These are phyloP conservation scores for Dermolepida albohirtum DNA, from an alignment of 2,888 invertebrate species.

Conservation along the genomic window DNA sequence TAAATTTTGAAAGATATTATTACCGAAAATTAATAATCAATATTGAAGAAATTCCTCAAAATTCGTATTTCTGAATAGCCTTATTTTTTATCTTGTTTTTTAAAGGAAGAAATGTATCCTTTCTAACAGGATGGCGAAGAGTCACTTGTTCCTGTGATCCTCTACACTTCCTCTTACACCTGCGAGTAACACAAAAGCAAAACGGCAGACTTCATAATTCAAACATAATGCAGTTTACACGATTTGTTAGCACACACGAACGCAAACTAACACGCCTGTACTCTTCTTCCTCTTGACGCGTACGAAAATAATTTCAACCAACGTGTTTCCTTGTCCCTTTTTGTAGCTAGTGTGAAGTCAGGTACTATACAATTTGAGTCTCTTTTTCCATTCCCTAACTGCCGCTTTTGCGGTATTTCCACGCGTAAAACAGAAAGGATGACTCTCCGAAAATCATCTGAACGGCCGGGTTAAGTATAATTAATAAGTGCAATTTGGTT, in stretches of 20 bases:
- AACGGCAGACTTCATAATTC: slow-evolving; percentile 26
- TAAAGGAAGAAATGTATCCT: neutral
- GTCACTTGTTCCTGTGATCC: neutral
- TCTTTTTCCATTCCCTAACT: neutral
- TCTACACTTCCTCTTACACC: slow-evolving; percentile 22
- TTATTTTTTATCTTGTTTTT: neutral
- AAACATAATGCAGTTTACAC: slow-evolving; percentile 35
- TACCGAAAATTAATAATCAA: no score
- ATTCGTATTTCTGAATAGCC: neutral
- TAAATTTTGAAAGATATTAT: no score
- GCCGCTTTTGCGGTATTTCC: slow-evolving; percentile 11
- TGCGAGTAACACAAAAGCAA: slow-evolving; percentile 1
- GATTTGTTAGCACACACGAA: slow-evolving; percentile 3
- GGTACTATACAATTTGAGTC: slow-evolving; percentile 2
- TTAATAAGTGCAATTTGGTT: slow-evolving; percentile 31
- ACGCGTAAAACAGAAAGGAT: slow-evolving; percentile 20
- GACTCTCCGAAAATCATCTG: slow-evolving; percentile 19
- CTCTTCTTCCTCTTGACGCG: slow-evolving; percentile 15
- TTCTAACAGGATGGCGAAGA: slow-evolving; percentile 17
- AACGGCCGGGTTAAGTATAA: slow-evolving; percentile 21
- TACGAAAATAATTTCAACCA: neutral
- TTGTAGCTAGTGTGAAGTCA: slow-evolving; percentile 2
- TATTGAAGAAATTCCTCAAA: no score
- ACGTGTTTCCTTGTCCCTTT: slow-evolving; percentile 12
- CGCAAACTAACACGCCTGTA: no score